Evolutionary conservation across 1,140 invertebrate species (phyloP).

Genomic region (Drosophila tropicalis): DNA sequence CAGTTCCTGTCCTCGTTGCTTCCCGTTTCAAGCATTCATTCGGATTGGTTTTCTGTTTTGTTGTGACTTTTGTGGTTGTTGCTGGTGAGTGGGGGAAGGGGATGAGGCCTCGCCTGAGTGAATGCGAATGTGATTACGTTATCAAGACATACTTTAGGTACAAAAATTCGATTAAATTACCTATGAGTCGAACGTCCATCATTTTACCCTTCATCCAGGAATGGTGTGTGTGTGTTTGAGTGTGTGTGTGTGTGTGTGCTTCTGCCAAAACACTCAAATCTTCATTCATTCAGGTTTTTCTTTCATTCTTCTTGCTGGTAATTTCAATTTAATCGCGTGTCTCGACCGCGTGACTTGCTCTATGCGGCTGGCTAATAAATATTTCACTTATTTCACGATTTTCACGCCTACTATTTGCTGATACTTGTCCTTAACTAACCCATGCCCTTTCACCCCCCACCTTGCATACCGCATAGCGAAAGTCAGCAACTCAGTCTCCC

Average conservation of each 20-base stretch:
- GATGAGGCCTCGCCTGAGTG: conserved; percentile 33
- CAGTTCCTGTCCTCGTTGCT: background rate
- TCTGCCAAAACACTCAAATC: conserved; percentile 6
- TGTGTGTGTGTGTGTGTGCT: background rate
- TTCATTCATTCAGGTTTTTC: conserved; percentile 7
- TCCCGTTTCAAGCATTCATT: background rate
- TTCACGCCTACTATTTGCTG: conserved; percentile 70
- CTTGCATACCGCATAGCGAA: background rate
- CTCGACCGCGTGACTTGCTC: conserved; percentile 64
- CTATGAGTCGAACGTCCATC: conserved; percentile 1
- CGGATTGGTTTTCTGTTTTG: conserved; percentile 24
- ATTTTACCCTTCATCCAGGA: conserved; percentile 7
- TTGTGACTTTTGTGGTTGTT: conserved; percentile 29
- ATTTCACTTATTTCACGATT: conserved; percentile 78
- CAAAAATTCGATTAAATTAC: conserved; percentile 60
- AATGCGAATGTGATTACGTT: conserved; percentile 54
- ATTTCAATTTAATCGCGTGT: conserved; percentile 77
- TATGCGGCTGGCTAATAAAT: conserved; percentile 73
- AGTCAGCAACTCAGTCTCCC: background rate
- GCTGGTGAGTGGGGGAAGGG: background rate
- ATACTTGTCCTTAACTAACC: conserved; percentile 24
- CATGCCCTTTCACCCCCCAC: background rate
- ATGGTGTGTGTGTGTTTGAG: background rate
- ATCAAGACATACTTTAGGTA: conserved; percentile 51
- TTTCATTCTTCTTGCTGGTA: conserved; percentile 7